Conservation (phyloP, 2,113 vertebrate species). For the Cyprinus carpio region DNA sequence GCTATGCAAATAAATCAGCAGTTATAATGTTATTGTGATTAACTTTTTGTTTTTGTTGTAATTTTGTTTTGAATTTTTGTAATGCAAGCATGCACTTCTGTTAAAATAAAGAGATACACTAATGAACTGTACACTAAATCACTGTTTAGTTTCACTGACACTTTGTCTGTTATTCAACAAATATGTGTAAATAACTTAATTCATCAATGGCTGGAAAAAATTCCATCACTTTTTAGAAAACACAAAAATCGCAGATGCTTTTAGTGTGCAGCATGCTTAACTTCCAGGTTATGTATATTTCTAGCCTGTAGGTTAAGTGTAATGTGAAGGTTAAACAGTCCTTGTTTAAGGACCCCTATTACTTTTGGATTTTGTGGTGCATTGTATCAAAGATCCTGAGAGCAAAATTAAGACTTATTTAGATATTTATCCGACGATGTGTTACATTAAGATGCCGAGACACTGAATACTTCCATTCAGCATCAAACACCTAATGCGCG, state of each 20-base stretch:
- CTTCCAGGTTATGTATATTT: too few species aligned
- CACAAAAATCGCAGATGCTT: too few species aligned
- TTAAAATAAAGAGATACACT: not conserved
- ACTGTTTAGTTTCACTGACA: not conserved
- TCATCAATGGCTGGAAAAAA: too few species aligned
- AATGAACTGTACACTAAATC: not conserved
- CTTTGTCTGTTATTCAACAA: too few species aligned
- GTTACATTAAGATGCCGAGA: slow-evolving; percentile 44
- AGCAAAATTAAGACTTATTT: slow-evolving; percentile 10
- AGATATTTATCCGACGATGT: slow-evolving; percentile 52
- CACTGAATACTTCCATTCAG: slow-evolving; percentile 33
- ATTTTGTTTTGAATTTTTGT: too few species aligned
- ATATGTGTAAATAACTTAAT: too few species aligned
- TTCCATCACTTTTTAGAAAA: too few species aligned
- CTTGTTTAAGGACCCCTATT: not conserved
- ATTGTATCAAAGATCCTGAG: not conserved
- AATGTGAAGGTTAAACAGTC: not conserved
- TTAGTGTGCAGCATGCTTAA: too few species aligned
- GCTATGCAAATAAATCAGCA: not conserved
- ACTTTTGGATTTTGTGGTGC: not conserved
- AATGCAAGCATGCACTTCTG: not conserved
- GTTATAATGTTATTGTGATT: not conserved
- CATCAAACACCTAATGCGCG: too few species aligned
- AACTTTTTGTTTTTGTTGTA: too few species aligned
- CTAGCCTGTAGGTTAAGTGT: not conserved